Evolutionary conservation across 2,113 vertebrate genomes (phyloP).

Genomic region (Odontesthes bonariensis): DNA sequence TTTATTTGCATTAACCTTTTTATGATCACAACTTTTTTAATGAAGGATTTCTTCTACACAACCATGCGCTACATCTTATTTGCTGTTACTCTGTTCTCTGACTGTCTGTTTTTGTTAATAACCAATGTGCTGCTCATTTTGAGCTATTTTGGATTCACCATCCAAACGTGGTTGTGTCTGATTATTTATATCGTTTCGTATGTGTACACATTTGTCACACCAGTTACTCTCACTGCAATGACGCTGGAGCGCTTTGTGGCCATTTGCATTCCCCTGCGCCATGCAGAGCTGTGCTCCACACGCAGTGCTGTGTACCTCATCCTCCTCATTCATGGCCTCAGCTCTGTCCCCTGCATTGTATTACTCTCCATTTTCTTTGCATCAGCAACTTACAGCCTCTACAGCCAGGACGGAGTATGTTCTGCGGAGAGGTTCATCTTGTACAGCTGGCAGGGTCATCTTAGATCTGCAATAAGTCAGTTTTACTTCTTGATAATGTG

Average conservation of each 20-base stretch:
- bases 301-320: conserved; percentile 24
- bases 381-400: neutral
- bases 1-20: conserved; percentile 56
- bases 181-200: neutral
- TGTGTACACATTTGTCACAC: conserved; percentile 29
- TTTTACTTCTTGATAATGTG: conserved; percentile 56
- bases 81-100: conserved; percentile 54
- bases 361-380: conserved; percentile 22
- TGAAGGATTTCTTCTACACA: conserved; percentile 56
- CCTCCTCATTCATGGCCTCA: conserved; percentile 57
- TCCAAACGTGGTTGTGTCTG: conserved; percentile 54
- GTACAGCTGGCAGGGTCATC: conserved; percentile 45
- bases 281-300: conserved; percentile 55
- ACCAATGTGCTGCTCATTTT: conserved; percentile 27
- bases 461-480: conserved; percentile 31
- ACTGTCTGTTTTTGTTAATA: conserved; percentile 36
- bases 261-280: conserved; percentile 67
- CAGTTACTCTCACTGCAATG: conserved; percentile 69
- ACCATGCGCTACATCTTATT: conserved; percentile 73
- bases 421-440: conserved; percentile 18
- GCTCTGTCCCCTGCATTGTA: conserved; percentile 26
- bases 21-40: conserved; percentile 54
- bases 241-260: conserved; percentile 70
- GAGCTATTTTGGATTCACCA: accelerated
- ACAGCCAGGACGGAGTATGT: neutral